phyloP scores from a whole-genome alignment of 2,888 invertebrate species.

The Calliopum simillimum region DNA sequence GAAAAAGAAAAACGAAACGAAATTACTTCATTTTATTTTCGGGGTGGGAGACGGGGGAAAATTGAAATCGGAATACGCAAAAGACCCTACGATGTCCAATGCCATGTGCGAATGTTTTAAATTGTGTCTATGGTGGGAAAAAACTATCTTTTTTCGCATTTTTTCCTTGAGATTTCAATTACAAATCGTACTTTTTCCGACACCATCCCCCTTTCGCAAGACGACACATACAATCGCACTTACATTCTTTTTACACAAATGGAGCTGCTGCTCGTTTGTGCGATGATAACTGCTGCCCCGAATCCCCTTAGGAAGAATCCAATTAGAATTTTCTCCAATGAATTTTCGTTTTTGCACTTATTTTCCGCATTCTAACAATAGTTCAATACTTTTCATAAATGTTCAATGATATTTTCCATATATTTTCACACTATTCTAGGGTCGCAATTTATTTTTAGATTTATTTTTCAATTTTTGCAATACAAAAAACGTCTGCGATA shows the following conservation, averaged over 20 bases:
- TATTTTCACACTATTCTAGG: conserved; percentile 11
- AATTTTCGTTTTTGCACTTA: not conserved
- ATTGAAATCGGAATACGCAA: not conserved
- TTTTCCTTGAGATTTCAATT: not conserved
- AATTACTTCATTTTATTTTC: too few species aligned
- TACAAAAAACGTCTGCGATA: conserved; percentile 9
- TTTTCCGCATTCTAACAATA: conserved; percentile 18
- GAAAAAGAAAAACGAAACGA: not conserved
- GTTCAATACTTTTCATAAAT: not conserved
- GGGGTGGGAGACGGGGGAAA: not conserved
- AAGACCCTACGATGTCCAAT: not conserved
- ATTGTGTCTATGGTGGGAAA: not conserved
- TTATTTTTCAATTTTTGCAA: conserved; percentile 29
- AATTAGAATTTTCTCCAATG: conserved; percentile 18
- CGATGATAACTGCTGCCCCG: not conserved
- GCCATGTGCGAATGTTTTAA: conserved; percentile 1
- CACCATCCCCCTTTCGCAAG: not conserved
- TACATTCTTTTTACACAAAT: conserved; percentile 19
- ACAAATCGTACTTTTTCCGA: not conserved
- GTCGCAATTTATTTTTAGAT: conserved; percentile 32
- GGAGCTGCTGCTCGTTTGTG: conserved; percentile 5
- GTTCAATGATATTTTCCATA: not conserved
- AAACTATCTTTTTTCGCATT: not conserved
- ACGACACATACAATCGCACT: not conserved
- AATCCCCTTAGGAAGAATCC: conserved; percentile 19